Base-by-base conservation (phyloP, 1,140 invertebrate genomes). In the Drosophila mayri region DNA sequence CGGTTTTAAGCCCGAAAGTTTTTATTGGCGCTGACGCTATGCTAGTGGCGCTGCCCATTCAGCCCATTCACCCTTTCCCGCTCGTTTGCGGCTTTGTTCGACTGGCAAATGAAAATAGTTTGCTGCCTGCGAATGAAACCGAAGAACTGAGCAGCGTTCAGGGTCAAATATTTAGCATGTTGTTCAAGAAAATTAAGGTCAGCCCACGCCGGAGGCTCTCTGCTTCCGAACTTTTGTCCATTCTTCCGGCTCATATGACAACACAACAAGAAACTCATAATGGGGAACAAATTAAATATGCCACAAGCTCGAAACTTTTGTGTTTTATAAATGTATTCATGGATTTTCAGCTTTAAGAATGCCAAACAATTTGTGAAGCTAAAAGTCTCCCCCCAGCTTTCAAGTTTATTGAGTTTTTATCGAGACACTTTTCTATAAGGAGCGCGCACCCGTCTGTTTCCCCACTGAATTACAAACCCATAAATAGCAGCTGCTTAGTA, bases 81-180 rank as follows among this genome's bases (percentile, higher is more conserved):
- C 64, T 63, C 67, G 61, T 61, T 83, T 88, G 83, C 49, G 84
- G 83, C 72, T 88, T 84, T 88, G 84, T 87, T 84, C 76, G 58
- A 84, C 72, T 80, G 75, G 72, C 80, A 87, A 87, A 87, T 87
- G 84, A 84, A 87, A 87, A 87, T 87, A 88, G 84, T 87, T 88
- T 86, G 50, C 54, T 43, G 70, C 60, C 76, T 67, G 75, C 46
- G 30, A 58, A 40, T 47, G 60, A 67, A 57, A 54, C 44, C 60
- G 22, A 64, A 44, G 22, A 57, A 72, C 75, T 58, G 59, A 79
- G 60, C 62, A 63, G 58, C 50, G 44, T 75, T 60, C 62, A 65
- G 63, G 47, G 75, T 60, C 61, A 72, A 80, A 84, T 84, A 75
- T 79, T 79, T 82, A 50, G 61, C 47, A 58, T 71, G 57, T 72